Conservation (phyloP, 2,797 vertebrate genomes). For the Periparus ater region DNA sequence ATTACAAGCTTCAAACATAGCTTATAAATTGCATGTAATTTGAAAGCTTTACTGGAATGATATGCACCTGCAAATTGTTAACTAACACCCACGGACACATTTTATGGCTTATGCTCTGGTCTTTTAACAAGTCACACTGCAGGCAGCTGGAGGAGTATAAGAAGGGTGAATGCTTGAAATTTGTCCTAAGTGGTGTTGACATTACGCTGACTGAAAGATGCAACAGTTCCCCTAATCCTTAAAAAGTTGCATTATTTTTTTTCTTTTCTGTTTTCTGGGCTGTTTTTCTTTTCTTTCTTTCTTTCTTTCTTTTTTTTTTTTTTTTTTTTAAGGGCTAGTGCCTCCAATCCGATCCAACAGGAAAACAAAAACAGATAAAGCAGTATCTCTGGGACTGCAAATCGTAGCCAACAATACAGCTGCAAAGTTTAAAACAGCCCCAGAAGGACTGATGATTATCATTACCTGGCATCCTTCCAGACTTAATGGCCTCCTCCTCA, state of each 20-base stretch:
- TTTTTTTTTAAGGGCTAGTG: background rate
- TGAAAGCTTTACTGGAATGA: slow-evolving; percentile 59
- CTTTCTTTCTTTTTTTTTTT: background rate
- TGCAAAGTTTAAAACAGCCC: slow-evolving; percentile 46
- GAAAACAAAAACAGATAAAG: slow-evolving; percentile 64
- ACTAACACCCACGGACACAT: slow-evolving; percentile 68
- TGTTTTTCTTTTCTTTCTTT: no score
- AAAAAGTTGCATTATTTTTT: background rate
- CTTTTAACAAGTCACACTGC: slow-evolving; percentile 48
- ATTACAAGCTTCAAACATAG: slow-evolving; percentile 22
- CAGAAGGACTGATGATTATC: slow-evolving; percentile 61
- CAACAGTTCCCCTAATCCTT: background rate
- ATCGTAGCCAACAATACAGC: slow-evolving; percentile 43
- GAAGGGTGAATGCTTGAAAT: slow-evolving; percentile 67
- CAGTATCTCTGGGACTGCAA: slow-evolving; percentile 36
- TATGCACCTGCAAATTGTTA: slow-evolving; percentile 77
- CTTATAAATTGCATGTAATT: slow-evolving; percentile 60
- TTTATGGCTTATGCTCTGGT: slow-evolving; percentile 59
- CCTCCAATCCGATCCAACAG: background rate
- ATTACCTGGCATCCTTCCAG: slow-evolving; percentile 26
- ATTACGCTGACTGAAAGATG: slow-evolving; percentile 57
- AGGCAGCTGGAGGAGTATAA: slow-evolving; percentile 68
- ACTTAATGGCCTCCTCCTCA: background rate
- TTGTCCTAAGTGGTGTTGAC: slow-evolving; percentile 71
- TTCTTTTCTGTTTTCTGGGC: background rate